phyloP scores from a whole-genome alignment of 1,140 invertebrate species.

The Polyergus mexicanus region DNA sequence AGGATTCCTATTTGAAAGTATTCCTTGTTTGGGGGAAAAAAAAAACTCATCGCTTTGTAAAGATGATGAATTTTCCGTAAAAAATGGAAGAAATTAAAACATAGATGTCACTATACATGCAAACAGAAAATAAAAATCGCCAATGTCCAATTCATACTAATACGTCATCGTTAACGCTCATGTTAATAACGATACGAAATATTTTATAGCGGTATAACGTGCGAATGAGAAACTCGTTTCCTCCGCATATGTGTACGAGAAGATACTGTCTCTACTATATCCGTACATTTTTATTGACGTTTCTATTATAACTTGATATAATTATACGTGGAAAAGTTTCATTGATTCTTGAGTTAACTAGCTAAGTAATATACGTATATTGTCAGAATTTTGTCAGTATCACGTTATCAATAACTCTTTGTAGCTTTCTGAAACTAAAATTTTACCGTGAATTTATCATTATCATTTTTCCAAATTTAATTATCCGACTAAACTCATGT shows the following conservation, averaged over 20 bases:
- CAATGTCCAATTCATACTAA: slow-evolving; percentile 49
- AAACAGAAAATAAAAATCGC: slow-evolving; percentile 35
- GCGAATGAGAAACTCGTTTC: slow-evolving; percentile 35
- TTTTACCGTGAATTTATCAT: background rate
- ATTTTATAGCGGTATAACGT: slow-evolving; percentile 40
- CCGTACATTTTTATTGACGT: slow-evolving; percentile 1
- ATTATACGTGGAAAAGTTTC: background rate
- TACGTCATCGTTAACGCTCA: slow-evolving; percentile 30
- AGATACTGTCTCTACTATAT: background rate
- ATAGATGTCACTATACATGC: background rate
- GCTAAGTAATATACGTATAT: background rate
- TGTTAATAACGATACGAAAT: slow-evolving; percentile 33
- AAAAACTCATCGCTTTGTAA: background rate
- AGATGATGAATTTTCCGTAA: slow-evolving; percentile 17
- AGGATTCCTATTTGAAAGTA: slow-evolving; percentile 1
- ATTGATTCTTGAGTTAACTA: background rate
- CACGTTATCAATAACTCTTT: background rate
- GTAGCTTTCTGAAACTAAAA: background rate
- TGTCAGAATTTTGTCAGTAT: background rate
- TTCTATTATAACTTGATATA: background rate
- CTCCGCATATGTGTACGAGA: background rate
- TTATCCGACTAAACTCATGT: background rate
- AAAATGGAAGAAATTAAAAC: slow-evolving; percentile 40
- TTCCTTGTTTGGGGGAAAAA: slow-evolving; percentile 5
- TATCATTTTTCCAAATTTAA: background rate